Evolutionary conservation across 2,797 vertebrate genomes (phyloP).

Genomic region (Hippocampus kuda): DNA sequence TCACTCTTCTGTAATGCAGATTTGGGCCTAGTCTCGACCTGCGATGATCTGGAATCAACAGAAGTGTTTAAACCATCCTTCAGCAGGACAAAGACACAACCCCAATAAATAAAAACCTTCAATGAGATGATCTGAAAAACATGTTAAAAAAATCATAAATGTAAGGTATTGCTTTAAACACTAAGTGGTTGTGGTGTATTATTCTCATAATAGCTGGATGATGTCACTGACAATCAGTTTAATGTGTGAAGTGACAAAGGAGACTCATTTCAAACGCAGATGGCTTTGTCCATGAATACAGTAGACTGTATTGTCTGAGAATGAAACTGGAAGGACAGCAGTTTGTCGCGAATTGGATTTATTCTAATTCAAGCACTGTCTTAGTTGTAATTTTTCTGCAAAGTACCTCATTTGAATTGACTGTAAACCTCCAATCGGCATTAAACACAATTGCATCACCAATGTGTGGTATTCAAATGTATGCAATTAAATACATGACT

Average conservation of each 20-base stretch:
- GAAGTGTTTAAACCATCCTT: neutral
- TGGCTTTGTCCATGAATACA: neutral
- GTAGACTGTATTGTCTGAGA: no score
- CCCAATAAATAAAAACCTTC: neutral
- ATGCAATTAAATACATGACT: no score
- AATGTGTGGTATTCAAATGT: neutral
- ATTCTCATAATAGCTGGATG: neutral
- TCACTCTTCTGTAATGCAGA: constrained; percentile 61
- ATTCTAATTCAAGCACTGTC: neutral
- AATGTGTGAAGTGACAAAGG: neutral
- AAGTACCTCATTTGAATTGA: neutral
- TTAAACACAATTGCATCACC: neutral
- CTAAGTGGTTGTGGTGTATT: neutral
- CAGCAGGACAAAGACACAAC: neutral
- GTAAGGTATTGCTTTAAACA: neutral
- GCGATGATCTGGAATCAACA: neutral
- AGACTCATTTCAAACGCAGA: neutral
- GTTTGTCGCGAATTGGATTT: neutral
- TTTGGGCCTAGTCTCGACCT: constrained; percentile 75
- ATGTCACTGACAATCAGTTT: neutral
- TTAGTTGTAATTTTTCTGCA: neutral
- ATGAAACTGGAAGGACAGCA: neutral
- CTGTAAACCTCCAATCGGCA: neutral
- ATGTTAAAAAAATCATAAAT: neutral
- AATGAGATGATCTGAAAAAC: neutral